Conservation (phyloP, 2,888 invertebrate genomes). For the Meteorus colon region DNA sequence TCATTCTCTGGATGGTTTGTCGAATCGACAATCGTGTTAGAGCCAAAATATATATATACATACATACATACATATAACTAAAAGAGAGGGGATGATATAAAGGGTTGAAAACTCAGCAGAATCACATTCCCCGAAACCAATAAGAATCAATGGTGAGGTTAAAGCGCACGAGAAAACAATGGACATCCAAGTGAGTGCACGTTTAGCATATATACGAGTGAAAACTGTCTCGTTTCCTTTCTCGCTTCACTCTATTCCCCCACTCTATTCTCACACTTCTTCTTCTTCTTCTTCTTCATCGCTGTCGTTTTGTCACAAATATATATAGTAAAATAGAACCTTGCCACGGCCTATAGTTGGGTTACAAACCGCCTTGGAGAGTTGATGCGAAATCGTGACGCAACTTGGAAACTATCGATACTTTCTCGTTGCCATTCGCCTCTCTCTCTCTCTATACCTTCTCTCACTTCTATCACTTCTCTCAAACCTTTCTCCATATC, state of each 20-base stretch:
- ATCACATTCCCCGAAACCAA: constrained; percentile 56
- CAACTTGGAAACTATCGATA: constrained; percentile 43
- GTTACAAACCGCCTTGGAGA: constrained; percentile 34
- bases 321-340: neutral
- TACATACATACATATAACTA: constrained; percentile 1
- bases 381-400: constrained; percentile 41
- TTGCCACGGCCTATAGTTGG: neutral
- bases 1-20: constrained; percentile 34
- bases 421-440: constrained; percentile 33
- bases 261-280: neutral
- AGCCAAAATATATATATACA: constrained; percentile 27
- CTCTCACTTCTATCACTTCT: neutral
- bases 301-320: constrained; percentile 9
- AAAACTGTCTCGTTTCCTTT: constrained; percentile 57
- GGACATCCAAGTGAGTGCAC: constrained; percentile 56
- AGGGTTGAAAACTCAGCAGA: constrained; percentile 40
- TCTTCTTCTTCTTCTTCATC: neutral
- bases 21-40: constrained; percentile 41
- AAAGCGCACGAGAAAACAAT: constrained; percentile 58
- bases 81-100: constrained; percentile 29
- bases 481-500: neutral
- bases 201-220: constrained; percentile 70
- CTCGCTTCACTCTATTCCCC: neutral
- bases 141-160: constrained; percentile 64
- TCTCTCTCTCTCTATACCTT: constrained; percentile 19